phyloP scores from a whole-genome alignment of 2,888 invertebrate species.

The Torymus texanus region DNA sequence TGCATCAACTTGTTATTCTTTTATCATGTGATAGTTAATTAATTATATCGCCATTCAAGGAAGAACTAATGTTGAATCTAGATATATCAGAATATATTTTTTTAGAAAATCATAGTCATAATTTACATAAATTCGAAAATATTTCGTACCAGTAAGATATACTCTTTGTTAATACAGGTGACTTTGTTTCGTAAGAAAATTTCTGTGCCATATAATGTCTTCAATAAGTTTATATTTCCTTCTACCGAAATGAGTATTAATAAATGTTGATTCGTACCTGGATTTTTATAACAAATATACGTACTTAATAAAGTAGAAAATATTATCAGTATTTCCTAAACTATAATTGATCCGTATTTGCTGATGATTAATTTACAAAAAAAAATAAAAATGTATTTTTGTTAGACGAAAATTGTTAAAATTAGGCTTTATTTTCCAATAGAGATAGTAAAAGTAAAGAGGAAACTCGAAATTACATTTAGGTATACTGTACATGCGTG shows the following conservation, averaged over 20 bases:
- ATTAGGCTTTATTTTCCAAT: too few species aligned
- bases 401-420: too few species aligned
- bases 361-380: too few species aligned
- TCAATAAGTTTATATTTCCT: too few species aligned
- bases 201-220: too few species aligned
- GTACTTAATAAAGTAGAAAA: slow-evolving; percentile 18
- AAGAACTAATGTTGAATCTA: slow-evolving; percentile 9
- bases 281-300: neutral
- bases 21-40: slow-evolving; percentile 29
- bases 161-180: slow-evolving; percentile 35
- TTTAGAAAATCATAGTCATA: slow-evolving; percentile 1
- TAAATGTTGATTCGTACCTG: neutral
- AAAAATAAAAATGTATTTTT: too few species aligned
- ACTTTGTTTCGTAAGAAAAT: too few species aligned
- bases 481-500: too few species aligned
- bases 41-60: slow-evolving; percentile 7
- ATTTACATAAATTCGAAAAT: slow-evolving; percentile 8
- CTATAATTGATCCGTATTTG: too few species aligned
- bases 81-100: slow-evolving; percentile 13
- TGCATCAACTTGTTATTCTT: slow-evolving; percentile 40
- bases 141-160: slow-evolving; percentile 29
- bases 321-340: slow-evolving; percentile 9
- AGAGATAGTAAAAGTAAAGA: too few species aligned
- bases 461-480: too few species aligned
- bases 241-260: too few species aligned